Evolutionary conservation across 1,140 invertebrate genomes (phyloP), one percentile per base, ranked within the genome.

Genomic region (Olivierus martensii): DNA sequence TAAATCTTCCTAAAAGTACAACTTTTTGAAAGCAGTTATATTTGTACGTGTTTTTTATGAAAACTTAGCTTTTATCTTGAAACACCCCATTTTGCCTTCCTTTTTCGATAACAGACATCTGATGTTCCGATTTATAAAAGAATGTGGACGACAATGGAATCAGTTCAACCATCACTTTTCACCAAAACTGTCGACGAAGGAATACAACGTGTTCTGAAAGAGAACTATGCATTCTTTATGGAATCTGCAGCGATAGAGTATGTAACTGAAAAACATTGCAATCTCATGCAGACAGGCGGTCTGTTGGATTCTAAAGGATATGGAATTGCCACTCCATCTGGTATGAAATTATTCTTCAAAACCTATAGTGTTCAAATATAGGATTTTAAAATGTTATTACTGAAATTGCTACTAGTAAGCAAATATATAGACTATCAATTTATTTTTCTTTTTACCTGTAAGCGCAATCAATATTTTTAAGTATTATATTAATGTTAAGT

Each of bases 61-160:
- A 28, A 28, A 28, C 28, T 28, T 28, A 6, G 28, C 28, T 28
- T 28, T 28, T 28, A 28, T 28, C 28, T 28, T 28, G 28, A 28
- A 28, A 28, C 2, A 28, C 28, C 28, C 28, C 28, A 28, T 28
- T 28, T 28, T 28, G 28, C 28, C 9, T 28, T 28, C 28, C 28
- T 28, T 9, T 28, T 28, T 28, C 28, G 28, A 28, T 28, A 28
- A 28, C 42, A 77, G 50, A 55, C 88, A 67, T 90, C 86, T 12
- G 89, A 88, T 70, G 87, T 90, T 63, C 86, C 85, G 9, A 88
- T 85, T 9, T 90, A 91, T 69, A 83, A 88, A 69, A 73, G 83
- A 41, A 92, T 92, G 87, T 92, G 86, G 87, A 82, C 83, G 2
- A 87, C 87, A 61, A 93, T 92, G 87, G 84, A 90, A 66, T 86